Evolutionary conservation across 2,888 invertebrate genomes (phyloP), one percentile per base, ranked within the genome.

Genomic region (Sphinx pinastri): DNA sequence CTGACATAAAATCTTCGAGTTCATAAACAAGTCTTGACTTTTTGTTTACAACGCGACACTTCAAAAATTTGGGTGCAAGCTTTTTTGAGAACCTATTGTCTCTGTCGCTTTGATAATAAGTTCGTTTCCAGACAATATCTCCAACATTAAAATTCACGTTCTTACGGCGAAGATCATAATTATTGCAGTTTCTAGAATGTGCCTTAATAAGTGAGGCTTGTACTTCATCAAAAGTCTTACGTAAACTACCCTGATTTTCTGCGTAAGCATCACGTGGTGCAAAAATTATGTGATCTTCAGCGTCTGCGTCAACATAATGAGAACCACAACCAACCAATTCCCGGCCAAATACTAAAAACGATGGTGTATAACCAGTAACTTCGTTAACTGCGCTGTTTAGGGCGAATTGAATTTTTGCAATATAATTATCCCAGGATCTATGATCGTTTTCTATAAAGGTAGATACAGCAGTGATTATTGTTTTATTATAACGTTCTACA

Each of bases 221-320:
- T 10, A 55, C 55, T 16, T 55, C 16, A 16, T 55, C 55, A 16
- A 55, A 16, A 2, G 13, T 69, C 77, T 79, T 0, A 47, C 71
- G 12, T 31, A 54, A 19, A 71, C 72, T 14, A 71, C 70, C 25
- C 72, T 47, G 13, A 58, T 71, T 71, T 66, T 71, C 71, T 7
- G 71, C 74, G 31, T 75, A 75, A 5, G n/a, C 19, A 31, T 76
- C 74, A 1, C 76, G 60, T 19, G 76, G 74, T 8, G 68, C 14
- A 66, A 75, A 74, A 6, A 74, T 7, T 11, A 74, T 38, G 45
- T 74, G 70, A 13, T 75, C 51, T 38, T 67, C 67, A 2, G 52
- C 8, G 7, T 73, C 71, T 6, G 51, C 16, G 12, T 77, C 74
- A 4, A 14, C 38, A 54, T 74, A 74, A 51, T 72, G 68, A 13